A percentile compares a stretch with the other conserved stretches of the same genome.
Conservation (phyloP, 2,888 invertebrate species). For the Zygaena filipendulae region DNA sequence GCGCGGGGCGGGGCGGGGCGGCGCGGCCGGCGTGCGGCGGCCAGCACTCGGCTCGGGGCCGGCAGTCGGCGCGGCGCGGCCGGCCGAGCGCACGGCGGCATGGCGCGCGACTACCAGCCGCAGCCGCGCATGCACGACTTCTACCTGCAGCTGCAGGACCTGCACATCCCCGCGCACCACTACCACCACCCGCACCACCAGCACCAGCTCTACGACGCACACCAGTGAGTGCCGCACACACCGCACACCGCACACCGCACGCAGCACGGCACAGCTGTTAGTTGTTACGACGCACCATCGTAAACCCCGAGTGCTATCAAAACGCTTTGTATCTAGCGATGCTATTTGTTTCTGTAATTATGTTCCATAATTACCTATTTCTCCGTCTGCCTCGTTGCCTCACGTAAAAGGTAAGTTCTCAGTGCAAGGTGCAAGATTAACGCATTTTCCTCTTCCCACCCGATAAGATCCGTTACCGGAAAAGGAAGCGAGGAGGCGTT, state of each 20-base stretch:
- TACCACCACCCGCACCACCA: slow-evolving; percentile 23
- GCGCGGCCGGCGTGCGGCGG: slow-evolving; percentile 8
- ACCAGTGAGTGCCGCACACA: slow-evolving; percentile 28
- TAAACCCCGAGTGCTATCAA: slow-evolving; percentile 3
- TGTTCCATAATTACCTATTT: not conserved
- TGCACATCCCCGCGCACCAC: slow-evolving; percentile 26
- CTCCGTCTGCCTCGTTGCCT: not conserved
- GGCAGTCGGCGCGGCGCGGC: slow-evolving; percentile 20
- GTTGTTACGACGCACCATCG: no score
- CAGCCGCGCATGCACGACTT: slow-evolving; percentile 32
- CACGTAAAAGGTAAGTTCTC: slow-evolving; percentile 1
- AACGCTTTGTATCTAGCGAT: not conserved
- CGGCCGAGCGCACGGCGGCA: slow-evolving; percentile 18
- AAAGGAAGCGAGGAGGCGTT: no score
- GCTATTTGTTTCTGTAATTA: no score
- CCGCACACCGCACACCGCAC: no score
- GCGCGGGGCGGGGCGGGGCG: slow-evolving; percentile 4
- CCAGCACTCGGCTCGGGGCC: slow-evolving; percentile 1
- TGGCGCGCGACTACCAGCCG: slow-evolving; percentile 39
- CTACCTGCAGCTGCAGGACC: slow-evolving; percentile 32
- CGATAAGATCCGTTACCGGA: no score
- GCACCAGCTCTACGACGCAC: slow-evolving; percentile 29
- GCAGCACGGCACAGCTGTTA: slow-evolving; percentile 6
- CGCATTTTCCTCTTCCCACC: no score
- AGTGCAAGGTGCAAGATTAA: no score